These are phyloP conservation scores for Automeris io DNA, from an alignment of 2,888 invertebrate species.

Conservation along the genomic window DNA sequence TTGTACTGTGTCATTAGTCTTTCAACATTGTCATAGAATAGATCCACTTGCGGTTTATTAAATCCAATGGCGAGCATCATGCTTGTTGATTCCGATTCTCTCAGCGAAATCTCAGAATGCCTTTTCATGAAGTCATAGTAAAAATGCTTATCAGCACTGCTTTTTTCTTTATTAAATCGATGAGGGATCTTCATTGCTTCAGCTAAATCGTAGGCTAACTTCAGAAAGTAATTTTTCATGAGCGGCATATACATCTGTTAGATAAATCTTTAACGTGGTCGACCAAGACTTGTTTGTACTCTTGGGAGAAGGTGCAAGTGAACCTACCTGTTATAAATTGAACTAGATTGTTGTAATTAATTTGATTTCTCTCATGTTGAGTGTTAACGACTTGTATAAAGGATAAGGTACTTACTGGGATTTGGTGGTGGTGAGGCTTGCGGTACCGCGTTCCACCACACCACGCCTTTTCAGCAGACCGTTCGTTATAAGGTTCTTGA, in stretches of 20 bases:
- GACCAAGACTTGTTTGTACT: constrained; percentile 14
- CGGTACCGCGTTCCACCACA: too few relatives aligned
- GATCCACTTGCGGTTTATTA: constrained; percentile 19
- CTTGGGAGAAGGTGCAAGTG: constrained; percentile 13
- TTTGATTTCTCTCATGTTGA: too few relatives aligned
- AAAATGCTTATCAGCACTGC: constrained; percentile 1
- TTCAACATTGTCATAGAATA: constrained; percentile 17
- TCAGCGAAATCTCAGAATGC: not conserved
- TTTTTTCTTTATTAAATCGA: constrained; percentile 1
- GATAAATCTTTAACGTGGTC: constrained; percentile 14
- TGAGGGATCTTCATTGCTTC: not conserved
- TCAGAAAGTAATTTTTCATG: constrained; percentile 8
- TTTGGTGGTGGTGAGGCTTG: too few relatives aligned
- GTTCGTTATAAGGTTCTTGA: too few relatives aligned
- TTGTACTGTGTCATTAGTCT: constrained; percentile 13
- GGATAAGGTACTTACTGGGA: too few relatives aligned
- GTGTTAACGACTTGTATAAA: too few relatives aligned
- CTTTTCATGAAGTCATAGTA: constrained; percentile 1
- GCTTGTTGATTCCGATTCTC: constrained; percentile 6
- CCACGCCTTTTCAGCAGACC: too few relatives aligned
- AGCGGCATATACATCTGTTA: constrained; percentile 14
- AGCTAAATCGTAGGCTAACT: constrained; percentile 5
- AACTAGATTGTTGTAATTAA: too few relatives aligned
- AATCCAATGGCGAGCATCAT: constrained; percentile 12
- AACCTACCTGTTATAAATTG: too few relatives aligned